Evolutionary conservation across 2,113 vertebrate genomes (phyloP), one percentile per base, ranked within the genome.

Genomic region (Archocentrus centrarchus): DNA sequence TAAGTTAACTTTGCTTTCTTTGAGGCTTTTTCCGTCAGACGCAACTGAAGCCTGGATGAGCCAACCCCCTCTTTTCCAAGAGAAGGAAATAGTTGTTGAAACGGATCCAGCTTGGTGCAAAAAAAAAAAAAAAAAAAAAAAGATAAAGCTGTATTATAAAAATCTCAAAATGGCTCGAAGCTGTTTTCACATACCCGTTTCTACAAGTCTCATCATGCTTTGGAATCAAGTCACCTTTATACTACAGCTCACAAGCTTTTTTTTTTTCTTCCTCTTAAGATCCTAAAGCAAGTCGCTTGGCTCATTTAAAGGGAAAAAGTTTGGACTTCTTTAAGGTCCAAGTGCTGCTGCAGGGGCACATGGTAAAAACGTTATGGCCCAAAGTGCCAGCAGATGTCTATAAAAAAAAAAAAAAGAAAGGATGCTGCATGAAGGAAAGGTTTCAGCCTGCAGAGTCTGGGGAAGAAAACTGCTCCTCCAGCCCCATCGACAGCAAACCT

Each of bases 331-430:
- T 61, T 80, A 75, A 75, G 76, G 81, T 83, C 70, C 81, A 77
- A 30, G 35, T 58, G 79, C 77, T 63, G 83, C 88, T 84, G 77
- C 59, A 79, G 79, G 77, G 80, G 76, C 88, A 91, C 86, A 90
- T 94, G 93, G 90, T 88, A 90, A 93, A 94, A 79, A 77, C 86
- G 79, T 94, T 92, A 88, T 3, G 39, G 81, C 20, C 57, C 47
- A 90, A 92, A 91, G 86, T 90, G 87, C 79, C 92, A 90, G 91
- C 93, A 92, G 88, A 91, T 92, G 82, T 92, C 88, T 86, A 89
- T 90, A 89, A 87, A 87, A 35, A 44, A 86, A 30, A 76, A 89
- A 76, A 66, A 11, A 18, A 22, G 30, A 62, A 75, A 27, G 27
- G n/a, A 82, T 86, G 82, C 70, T 53, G 76, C 78, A 77, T 73